Conservation (phyloP, 2,888 invertebrate species). For the Noctua pronuba region DNA sequence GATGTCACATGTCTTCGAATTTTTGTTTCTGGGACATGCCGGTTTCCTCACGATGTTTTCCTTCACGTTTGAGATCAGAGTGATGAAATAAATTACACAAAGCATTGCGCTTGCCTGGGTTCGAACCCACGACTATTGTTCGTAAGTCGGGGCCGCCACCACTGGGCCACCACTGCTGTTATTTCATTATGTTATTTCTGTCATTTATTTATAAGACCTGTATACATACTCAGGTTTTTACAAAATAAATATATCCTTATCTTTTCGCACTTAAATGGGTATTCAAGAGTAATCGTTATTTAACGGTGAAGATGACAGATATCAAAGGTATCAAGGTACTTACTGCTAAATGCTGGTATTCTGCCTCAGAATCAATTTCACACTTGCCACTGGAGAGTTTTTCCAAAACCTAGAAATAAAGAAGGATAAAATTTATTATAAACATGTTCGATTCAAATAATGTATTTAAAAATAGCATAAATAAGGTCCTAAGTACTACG, state of each 20-base stretch:
- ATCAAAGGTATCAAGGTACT: constrained; percentile 71
- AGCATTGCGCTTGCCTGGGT: too few relatives aligned
- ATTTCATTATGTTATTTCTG: too few relatives aligned
- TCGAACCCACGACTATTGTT: too few relatives aligned
- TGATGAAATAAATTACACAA: too few relatives aligned
- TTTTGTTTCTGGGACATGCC: too few relatives aligned
- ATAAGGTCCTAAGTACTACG: neutral
- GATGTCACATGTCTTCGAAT: too few relatives aligned
- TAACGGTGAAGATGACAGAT: neutral
- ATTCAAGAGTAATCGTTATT: too few relatives aligned
- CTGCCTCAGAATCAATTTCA: constrained; percentile 76
- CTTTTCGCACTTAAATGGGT: neutral
- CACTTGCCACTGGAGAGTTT: constrained; percentile 82
- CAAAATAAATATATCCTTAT: neutral
- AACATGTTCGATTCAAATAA: neutral
- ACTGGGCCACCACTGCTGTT: too few relatives aligned
- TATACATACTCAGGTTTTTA: neutral
- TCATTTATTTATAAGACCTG: too few relatives aligned
- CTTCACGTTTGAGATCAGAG: too few relatives aligned
- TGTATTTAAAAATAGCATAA: constrained; percentile 3
- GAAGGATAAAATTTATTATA: neutral
- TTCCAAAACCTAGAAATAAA: constrained; percentile 82
- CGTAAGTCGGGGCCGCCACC: too few relatives aligned
- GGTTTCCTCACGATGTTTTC: too few relatives aligned
- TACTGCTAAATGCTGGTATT: constrained; percentile 85